Evolutionary conservation across 2,888 invertebrate genomes (phyloP).

Genomic region (Hedya salicella): DNA sequence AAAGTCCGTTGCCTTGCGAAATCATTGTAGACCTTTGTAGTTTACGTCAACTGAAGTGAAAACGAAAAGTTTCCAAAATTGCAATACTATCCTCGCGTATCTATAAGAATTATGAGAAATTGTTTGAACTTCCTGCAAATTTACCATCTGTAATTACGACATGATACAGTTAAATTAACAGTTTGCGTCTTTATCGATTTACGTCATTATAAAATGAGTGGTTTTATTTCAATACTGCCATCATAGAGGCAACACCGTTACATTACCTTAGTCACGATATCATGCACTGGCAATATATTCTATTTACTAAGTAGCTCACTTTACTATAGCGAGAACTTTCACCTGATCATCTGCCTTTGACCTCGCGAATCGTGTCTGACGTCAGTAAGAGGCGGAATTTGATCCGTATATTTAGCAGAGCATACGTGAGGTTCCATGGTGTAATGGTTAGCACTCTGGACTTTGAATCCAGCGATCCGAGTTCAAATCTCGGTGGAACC

Average conservation of each 20-base stretch:
- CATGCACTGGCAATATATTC: not conserved
- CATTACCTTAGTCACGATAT: not conserved
- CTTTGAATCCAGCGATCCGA: constrained; percentile 94
- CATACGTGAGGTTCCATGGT: constrained; percentile 86
- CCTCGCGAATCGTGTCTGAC: constrained; percentile 20
- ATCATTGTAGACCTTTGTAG: too few species aligned
- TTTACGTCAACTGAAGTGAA: too few species aligned
- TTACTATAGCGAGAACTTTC: constrained; percentile 15
- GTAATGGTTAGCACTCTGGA: constrained; percentile 94
- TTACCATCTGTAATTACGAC: too few species aligned
- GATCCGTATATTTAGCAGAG: constrained; percentile 1
- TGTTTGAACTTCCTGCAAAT: too few species aligned
- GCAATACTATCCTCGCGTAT: too few species aligned
- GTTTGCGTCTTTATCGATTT: too few species aligned
- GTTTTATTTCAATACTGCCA: not conserved
- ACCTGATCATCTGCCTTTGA: constrained; percentile 17
- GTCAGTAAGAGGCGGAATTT: constrained; percentile 19
- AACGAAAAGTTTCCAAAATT: too few species aligned
- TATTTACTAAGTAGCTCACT: not conserved
- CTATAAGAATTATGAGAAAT: too few species aligned
- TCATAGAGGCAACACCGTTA: not conserved
- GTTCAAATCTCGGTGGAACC: constrained; percentile 94
- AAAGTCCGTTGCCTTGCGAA: too few species aligned
- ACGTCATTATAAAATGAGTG: too few species aligned
- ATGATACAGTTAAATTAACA: too few species aligned